Conservation (phyloP, 2,113 vertebrate species). For the Benitochromis conjunctus region DNA sequence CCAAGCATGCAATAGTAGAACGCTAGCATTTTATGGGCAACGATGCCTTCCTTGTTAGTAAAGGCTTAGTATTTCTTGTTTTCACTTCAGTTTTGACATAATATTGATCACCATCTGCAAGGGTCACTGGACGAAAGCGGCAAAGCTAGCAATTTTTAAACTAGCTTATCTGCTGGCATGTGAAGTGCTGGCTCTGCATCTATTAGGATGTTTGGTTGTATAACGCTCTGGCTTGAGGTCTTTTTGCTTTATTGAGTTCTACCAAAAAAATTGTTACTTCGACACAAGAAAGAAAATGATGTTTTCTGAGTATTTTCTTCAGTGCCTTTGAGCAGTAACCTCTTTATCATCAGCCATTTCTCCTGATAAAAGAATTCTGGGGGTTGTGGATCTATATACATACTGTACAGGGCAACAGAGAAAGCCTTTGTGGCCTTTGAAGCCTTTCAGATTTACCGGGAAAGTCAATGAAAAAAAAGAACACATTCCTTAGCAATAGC, state of each 20-base stretch:
- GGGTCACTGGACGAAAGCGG: not conserved
- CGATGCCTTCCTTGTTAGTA: not conserved
- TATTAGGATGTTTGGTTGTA: not conserved
- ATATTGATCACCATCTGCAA: not conserved
- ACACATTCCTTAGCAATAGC: conserved; percentile 49
- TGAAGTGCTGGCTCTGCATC: not conserved
- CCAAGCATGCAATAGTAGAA: not conserved
- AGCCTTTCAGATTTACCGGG: conserved; percentile 5
- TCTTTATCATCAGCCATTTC: not conserved
- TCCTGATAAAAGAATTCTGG: not conserved
- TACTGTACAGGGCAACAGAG: not conserved
- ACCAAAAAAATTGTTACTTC: not conserved
- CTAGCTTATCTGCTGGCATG: not conserved
- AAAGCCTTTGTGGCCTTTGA: not conserved
- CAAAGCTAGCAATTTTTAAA: not conserved
- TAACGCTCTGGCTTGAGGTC: not conserved
- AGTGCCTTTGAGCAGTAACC: not conserved
- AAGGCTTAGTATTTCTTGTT: not conserved
- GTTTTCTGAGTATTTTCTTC: not conserved
- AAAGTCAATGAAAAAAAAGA: conserved; percentile 20
- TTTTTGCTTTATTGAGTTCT: not conserved
- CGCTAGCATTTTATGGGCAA: not conserved
- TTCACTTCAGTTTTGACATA: not conserved
- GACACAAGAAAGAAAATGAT: not conserved
- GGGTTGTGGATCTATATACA: not conserved